These are phyloP conservation scores for Choloepus didactylus DNA, from an alignment of 2,797 vertebrate species.

Conservation along the genomic window DNA sequence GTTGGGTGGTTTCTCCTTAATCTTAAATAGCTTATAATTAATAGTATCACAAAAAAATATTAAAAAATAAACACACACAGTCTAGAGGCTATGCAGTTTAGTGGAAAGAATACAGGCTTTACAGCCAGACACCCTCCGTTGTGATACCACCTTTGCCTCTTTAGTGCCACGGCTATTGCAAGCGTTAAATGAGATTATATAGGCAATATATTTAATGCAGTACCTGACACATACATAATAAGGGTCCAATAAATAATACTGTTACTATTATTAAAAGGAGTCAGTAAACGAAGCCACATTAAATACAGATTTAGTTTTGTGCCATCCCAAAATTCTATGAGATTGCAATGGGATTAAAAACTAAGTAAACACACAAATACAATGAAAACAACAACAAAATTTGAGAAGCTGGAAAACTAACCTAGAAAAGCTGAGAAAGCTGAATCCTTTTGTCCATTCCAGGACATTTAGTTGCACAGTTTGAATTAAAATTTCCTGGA, in stretches of 20 bases:
- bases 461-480: not conserved
- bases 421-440: not conserved
- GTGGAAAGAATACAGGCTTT: not conserved
- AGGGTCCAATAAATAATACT: not conserved
- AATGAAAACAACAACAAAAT: slow-evolving; percentile 27
- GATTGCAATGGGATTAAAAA: slow-evolving; percentile 52
- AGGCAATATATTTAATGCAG: not conserved
- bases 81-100: not conserved
- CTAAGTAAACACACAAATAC: not conserved
- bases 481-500: slow-evolving; percentile 3
- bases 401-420: not conserved
- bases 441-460: not conserved
- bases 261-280: not conserved
- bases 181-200: not conserved
- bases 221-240: not conserved
- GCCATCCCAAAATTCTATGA: slow-evolving; percentile 29
- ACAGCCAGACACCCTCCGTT: not conserved
- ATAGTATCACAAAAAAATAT: not conserved
- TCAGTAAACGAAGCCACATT: not conserved
- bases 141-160: not conserved
- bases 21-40: slow-evolving; percentile 46
- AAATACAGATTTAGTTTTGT: slow-evolving; percentile 24
- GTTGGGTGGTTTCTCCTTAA: not conserved
- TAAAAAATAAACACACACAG: not conserved
- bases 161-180: slow-evolving; percentile 8